Evolutionary conservation across 2,113 vertebrate genomes (phyloP).

Genomic region (Mesembrinibis cayennensis): DNA sequence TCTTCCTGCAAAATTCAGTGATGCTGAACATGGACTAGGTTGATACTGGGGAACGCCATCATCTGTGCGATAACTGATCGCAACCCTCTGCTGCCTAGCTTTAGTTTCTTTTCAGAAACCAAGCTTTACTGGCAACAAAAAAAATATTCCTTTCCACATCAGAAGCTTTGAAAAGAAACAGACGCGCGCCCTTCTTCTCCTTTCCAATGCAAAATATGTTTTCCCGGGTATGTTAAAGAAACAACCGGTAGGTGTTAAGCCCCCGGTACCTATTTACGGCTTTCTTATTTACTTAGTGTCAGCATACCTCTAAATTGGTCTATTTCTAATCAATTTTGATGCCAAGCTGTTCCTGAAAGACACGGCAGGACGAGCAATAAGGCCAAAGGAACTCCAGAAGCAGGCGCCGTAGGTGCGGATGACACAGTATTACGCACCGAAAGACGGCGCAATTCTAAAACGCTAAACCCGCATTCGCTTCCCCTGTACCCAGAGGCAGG

Average conservation of each 20-base stretch:
- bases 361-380: rapidly evolving
- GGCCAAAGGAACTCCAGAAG: neutral
- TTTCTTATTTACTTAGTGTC: neutral
- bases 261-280: neutral
- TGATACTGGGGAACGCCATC: neutral
- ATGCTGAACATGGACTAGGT: rapidly evolving
- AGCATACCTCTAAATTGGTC: neutral
- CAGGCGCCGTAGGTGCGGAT: neutral
- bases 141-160: neutral
- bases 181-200: neutral
- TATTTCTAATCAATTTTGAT: neutral
- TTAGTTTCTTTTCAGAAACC: neutral
- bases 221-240: neutral
- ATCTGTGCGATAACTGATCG: rapidly evolving
- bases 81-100: neutral
- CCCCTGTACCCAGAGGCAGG: neutral
- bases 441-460: neutral
- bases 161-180: neutral
- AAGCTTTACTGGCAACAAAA: neutral
- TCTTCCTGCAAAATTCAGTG: neutral
- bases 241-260: neutral
- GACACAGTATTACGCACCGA: neutral
- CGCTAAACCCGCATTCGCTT: neutral
- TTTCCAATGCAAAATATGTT: neutral
- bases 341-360: neutral